Evolutionary conservation across 2,888 invertebrate species (phyloP), one percentile per base, ranked within the genome.

Genomic region (Hypercompe scribonia): DNA sequence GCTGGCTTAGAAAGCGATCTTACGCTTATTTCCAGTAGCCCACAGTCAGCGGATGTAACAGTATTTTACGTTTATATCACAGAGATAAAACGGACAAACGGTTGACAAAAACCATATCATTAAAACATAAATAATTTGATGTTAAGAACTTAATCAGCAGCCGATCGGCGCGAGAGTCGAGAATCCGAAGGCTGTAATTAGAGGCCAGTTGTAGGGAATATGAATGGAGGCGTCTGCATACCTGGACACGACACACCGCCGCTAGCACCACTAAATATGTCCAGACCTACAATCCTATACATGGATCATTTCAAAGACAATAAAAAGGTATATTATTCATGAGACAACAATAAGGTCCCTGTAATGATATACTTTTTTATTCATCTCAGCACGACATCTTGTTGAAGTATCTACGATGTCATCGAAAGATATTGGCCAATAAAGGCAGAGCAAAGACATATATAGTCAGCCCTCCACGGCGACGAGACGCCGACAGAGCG

Each of bases 131-230:
- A 92, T 90, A 90, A 90, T 89, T 90, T 79, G 76, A 84, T 89
- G 91, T 91, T 90, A 90, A 92, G 90, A 91, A 91, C 91, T 92
- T 93, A 93, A 94, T 94, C 94, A 91, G 89, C 72, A 77, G 78
- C 78, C 85, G 86, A 91, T 90, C 92, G 87, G 82, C 71, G 80
- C 81, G 80, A 83, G 86, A 82, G 86, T 77, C 84, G 70, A 75
- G 73, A 78, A 78, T 78, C 78, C 84, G 87, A 81, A 88, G 86
- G 83, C 88, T 91, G 90, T 92, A 94, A 95, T 95, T 95, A 95
- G 86, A 84, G 84, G 89, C 85, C 90, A 90, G 93, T 93, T 92
- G 91, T 88, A 74, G 91, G 91, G 90, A 93, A 93, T 93, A 92
- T 93, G 94, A 94, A 94, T 92, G 94, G 90, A 86, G 85, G 88